Evolutionary conservation across 2,113 vertebrate genomes (phyloP).

Genomic region (Protobothrops mucrosquamatus): DNA sequence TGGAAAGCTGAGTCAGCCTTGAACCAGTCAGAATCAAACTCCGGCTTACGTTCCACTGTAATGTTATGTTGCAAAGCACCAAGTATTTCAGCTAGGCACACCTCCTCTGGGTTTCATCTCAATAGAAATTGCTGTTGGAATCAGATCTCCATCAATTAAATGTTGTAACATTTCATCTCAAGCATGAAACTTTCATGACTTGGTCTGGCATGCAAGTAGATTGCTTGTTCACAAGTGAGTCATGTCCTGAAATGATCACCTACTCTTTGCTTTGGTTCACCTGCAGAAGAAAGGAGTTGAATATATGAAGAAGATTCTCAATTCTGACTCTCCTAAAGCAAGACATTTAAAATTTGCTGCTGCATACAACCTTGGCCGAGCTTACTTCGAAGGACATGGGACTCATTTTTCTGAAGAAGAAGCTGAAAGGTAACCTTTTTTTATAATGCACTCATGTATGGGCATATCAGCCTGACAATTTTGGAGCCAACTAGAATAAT

Average conservation of each 20-base stretch:
- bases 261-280: not conserved
- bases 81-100: not conserved
- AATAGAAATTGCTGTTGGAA: not conserved
- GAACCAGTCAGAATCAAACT: not conserved
- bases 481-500: not conserved
- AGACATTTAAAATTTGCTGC: conserved; percentile 74
- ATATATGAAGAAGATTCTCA: conserved; percentile 74
- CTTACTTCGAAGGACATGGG: conserved; percentile 75
- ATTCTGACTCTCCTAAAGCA: conserved; percentile 62
- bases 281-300: conserved; percentile 74
- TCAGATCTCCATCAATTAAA: not conserved
- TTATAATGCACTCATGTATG: not conserved
- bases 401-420: conserved; percentile 64
- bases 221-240: not conserved
- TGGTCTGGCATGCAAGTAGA: not conserved
- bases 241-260: not conserved
- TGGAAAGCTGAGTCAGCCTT: not conserved
- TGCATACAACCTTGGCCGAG: conserved; percentile 79
- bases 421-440: conserved; percentile 72
- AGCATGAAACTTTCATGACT: not conserved
- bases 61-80: not conserved
- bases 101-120: not conserved
- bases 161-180: not conserved
- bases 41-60: not conserved
- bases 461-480: not conserved